Evolutionary conservation across 1,140 invertebrate genomes (phyloP).

Genomic region (Drosophila santomea): DNA sequence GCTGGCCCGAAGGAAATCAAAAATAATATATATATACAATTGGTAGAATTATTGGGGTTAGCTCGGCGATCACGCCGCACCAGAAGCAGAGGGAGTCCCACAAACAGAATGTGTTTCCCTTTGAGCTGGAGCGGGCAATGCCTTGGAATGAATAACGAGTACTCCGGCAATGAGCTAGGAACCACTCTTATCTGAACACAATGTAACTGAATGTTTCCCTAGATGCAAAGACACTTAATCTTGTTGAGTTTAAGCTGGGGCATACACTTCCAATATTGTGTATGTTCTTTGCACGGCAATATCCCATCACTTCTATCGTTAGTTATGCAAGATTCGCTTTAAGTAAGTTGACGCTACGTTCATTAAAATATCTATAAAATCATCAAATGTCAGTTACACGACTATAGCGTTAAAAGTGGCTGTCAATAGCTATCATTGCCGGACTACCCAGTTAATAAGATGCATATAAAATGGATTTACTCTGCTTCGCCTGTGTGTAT

Average conservation of each 20-base stretch:
- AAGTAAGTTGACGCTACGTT: too few relatives aligned
- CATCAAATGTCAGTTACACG: not conserved
- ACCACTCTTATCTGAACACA: too few relatives aligned
- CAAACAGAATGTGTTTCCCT: conserved; percentile 4
- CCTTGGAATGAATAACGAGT: conserved; percentile 19
- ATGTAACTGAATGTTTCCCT: too few relatives aligned
- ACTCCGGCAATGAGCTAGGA: conserved; percentile 16
- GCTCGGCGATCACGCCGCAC: conserved; percentile 15
- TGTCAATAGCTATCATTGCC: conserved; percentile 1
- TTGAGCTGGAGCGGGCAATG: conserved; percentile 8
- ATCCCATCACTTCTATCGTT: too few relatives aligned
- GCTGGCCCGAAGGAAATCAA: conserved; percentile 75
- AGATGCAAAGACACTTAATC: too few relatives aligned
- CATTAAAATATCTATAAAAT: not conserved
- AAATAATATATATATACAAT: conserved; percentile 62
- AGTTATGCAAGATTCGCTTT: too few relatives aligned
- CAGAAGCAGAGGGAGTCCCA: conserved; percentile 5
- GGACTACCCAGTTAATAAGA: conserved; percentile 19
- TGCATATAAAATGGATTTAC: conserved; percentile 71
- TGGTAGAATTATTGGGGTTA: conserved; percentile 54
- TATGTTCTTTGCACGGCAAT: too few relatives aligned
- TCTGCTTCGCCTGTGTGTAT: conserved; percentile 84
- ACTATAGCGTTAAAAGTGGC: too few relatives aligned
- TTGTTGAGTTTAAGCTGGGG: too few relatives aligned
- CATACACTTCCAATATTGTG: too few relatives aligned